Evolutionary conservation across 1,140 invertebrate genomes (phyloP), one percentile per base, ranked within the genome.

Genomic region (Atta colombica): DNA sequence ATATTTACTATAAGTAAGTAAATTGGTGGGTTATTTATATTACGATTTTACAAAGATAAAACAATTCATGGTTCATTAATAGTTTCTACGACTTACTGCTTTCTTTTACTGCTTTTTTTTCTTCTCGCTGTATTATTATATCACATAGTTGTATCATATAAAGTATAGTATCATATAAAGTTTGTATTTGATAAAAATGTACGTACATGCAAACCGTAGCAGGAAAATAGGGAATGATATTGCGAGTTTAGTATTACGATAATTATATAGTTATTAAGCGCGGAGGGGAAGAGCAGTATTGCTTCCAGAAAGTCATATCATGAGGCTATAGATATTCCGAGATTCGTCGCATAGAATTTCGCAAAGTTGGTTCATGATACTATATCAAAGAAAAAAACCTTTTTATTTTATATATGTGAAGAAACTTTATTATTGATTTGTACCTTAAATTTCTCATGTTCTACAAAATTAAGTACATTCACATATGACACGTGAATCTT

Each of bases 271-370:
- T 5, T 58, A 25, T 16, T 10, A 35, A 55, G 35, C 14, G 16
- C 21, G 28, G 25, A 61, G 65, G 78, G 66, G 51, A 81, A 58
- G 7, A 71, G 8, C 18, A 80, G 39, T 39, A 28, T 31, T 77
- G 14, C 10, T 5, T 0, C 2, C 53, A 18, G 31, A 71, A 58
- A 69, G 25, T 58, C 31, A 12, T 39, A 21, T n/a, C 39, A 10
- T 31, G 18, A 14, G 6, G 10, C 45, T 78, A 78, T 78, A 78
- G 60, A 78, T 45, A 21, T 78, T 61, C 74, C 45, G 21, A 77
- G 31, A 55, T 77, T 61, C 16, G 12, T 21, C 6, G 5, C 2
- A 69, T 7, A 31, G 3, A 61, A 35, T 61, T 66, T 51, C 6
- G 12, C 18, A 18, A 45, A 78, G 61, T 21, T 25, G 16, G 0